These are phyloP conservation scores for Choristoneura fumiferana DNA, from an alignment of 1,140 invertebrate genomes.

Conservation along the genomic window DNA sequence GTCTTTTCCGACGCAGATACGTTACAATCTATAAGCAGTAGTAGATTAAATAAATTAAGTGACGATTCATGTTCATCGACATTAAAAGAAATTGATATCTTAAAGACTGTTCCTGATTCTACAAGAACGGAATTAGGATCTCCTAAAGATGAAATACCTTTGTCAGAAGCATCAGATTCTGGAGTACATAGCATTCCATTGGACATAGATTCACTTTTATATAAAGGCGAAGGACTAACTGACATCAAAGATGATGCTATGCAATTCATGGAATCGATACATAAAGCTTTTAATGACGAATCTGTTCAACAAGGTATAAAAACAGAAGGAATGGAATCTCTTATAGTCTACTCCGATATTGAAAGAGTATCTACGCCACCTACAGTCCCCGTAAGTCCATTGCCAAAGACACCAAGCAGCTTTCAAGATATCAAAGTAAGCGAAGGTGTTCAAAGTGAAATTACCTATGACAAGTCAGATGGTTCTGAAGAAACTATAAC, in stretches of 20 bases:
- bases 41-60: constrained; percentile 18
- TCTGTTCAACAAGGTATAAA: constrained; percentile 66
- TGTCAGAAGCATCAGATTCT: constrained; percentile 43
- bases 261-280: constrained; percentile 51
- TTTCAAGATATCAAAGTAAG: constrained; percentile 64
- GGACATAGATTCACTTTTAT: constrained; percentile 28
- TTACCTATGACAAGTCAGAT: constrained; percentile 65
- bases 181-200: constrained; percentile 38
- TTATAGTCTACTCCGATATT: constrained; percentile 38
- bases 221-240: constrained; percentile 20
- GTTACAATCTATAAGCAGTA: constrained; percentile 25
- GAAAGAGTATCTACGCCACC: constrained; percentile 77
- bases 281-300: constrained; percentile 61
- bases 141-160: constrained; percentile 36
- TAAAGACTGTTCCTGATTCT: constrained; percentile 3
- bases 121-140: constrained; percentile 23
- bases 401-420: constrained; percentile 61
- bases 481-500: constrained; percentile 70
- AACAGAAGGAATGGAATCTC: constrained; percentile 49
- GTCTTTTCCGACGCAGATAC: constrained; percentile 15
- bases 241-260: constrained; percentile 38
- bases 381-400: constrained; percentile 79
- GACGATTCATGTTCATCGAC: constrained; percentile 21
- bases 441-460: constrained; percentile 69
- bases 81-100: constrained; percentile 26